Percentiles rank a stretch among this genome's conserved stretches.
Conservation (phyloP, 37 sponge, comb jelly and placozoan species). For the Lycopodina hypogea region DNA sequence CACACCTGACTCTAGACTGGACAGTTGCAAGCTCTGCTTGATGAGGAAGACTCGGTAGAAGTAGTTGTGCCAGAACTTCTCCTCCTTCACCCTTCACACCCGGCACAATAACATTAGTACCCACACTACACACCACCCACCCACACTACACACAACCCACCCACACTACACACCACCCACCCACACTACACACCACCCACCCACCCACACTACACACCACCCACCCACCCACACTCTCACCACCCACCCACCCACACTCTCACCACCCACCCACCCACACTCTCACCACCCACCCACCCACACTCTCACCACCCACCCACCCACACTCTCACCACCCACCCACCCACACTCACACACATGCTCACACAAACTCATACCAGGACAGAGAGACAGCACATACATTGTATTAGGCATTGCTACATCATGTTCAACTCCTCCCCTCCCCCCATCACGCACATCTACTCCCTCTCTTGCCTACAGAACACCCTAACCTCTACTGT, state of each 20-base stretch:
- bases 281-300: not conserved
- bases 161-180: no score
- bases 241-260: not conserved
- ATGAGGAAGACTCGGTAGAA: constrained; percentile 96
- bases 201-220: no score
- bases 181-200: no score
- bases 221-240: not conserved
- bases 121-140: no score
- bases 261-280: not conserved
- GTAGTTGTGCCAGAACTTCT: constrained; percentile 95
- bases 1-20: constrained; percentile 21
- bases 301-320: not conserved
- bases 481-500: no score
- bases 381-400: not conserved
- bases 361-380: no score
- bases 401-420: not conserved
- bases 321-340: not conserved
- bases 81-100: constrained; percentile 86
- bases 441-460: no score
- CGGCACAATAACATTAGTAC: constrained; percentile 3
- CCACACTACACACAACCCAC: no score
- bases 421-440: not conserved
- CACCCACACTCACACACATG: no score
- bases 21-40: constrained; percentile 90
- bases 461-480: no score